Evolutionary conservation across 2,888 invertebrate species (phyloP), one percentile per base, ranked within the genome.

Genomic region (Melanotus villosus): DNA sequence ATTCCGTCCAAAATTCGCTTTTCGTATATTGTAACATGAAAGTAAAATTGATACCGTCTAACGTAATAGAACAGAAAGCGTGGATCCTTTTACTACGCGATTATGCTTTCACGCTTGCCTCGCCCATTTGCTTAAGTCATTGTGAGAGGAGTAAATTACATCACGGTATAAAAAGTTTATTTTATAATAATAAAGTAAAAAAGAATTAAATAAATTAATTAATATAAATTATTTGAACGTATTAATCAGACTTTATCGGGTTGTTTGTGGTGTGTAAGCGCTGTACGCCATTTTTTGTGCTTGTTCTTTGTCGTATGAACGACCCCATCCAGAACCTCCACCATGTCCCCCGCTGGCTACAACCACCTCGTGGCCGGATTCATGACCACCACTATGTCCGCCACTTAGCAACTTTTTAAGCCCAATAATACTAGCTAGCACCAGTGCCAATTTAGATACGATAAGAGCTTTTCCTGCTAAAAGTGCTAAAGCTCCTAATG

Each of bases 381-480:
- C 90, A 77, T 87, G 86, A 7, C 88, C 89, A 65, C 89, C 89
- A 6, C 83, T 82, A 4, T 85, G 83, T 4, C 89, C 88, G 30
- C 89, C 89, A 18, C 92, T 90, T 47, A 94, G 86, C 26, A 95
- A 88, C 79, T 95, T 95, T 87, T 94, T 95, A 83, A 95, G 86
- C 1, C 94, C 95, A 75, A 95, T 93, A 77, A 95, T 94, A 75
- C 92, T 93, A 68, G 95, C 94, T 56, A 95, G 85, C 0, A 94
- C 93, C 60, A 95, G 84, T 0, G 95, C 95, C 75, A 95, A 84
- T 81, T 95, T 95, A 73, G 94, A 93, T 52, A 95, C 92, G 76
- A 95, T 94, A 73, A 95, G 84, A 41, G 95, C 95, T 84, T 95
- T 95, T 75, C 95, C 95, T 43, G 95, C 94, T 63, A 95, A 83